A percentile compares a stretch with the other conserved stretches of the same genome.
Conservation (phyloP, 2,113 vertebrate genomes). For the Heterotilapia buettikoferi region DNA sequence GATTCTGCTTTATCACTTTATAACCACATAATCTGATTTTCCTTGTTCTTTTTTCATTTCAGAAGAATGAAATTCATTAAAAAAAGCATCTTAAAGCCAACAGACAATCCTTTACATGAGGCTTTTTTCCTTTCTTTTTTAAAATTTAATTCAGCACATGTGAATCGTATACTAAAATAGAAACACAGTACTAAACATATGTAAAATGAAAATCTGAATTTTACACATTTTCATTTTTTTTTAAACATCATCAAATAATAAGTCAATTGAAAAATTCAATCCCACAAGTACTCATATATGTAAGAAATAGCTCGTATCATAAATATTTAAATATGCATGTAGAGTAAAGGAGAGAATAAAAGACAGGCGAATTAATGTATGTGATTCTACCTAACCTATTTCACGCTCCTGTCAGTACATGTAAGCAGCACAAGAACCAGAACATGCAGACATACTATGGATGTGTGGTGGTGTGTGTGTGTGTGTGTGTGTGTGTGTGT, state of each 20-base stretch:
- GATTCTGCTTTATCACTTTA: slow-evolving; percentile 17
- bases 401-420: slow-evolving; percentile 56
- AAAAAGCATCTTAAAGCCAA: slow-evolving; percentile 9
- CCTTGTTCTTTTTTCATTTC: slow-evolving; percentile 7
- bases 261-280: not conserved
- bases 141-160: not conserved
- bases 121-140: not conserved
- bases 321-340: not conserved
- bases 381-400: slow-evolving; percentile 72
- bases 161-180: not conserved
- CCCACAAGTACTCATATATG: not conserved
- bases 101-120: not conserved
- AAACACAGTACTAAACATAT: not conserved
- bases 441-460: not conserved
- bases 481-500: not conserved
- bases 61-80: not conserved
- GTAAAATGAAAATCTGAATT: not conserved
- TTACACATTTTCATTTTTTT: not conserved
- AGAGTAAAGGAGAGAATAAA: slow-evolving; percentile 15
- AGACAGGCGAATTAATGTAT: slow-evolving; percentile 30
- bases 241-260: not conserved
- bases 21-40: slow-evolving; percentile 31
- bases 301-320: not conserved
- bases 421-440: slow-evolving; percentile 29
- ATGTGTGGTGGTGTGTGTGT: not conserved